These are phyloP conservation scores for Pagrus major DNA, from an alignment of 2,113 vertebrate species.

Conservation along the genomic window DNA sequence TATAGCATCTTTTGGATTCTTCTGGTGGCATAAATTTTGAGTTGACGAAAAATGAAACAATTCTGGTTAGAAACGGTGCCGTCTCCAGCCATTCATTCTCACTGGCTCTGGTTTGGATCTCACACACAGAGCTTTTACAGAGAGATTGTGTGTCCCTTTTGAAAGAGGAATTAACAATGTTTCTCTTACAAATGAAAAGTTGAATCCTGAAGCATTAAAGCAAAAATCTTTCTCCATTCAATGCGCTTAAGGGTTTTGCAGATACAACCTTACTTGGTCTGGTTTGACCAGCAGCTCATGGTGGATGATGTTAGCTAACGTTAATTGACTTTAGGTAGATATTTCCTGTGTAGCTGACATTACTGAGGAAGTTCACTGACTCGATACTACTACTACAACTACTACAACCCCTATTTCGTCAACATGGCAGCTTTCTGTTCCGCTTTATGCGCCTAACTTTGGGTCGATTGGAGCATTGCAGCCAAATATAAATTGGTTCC, in stretches of 20 bases:
- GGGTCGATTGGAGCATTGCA: too few relatives aligned
- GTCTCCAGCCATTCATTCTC: not conserved
- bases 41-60: constrained; percentile 23
- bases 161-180: not conserved
- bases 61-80: not conserved
- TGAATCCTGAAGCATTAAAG: not conserved
- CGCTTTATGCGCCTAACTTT: too few relatives aligned
- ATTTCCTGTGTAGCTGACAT: not conserved
- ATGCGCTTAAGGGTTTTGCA: not conserved
- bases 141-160: not conserved
- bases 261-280: not conserved
- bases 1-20: constrained; percentile 15
- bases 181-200: not conserved
- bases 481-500: too few relatives aligned
- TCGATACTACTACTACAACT: too few relatives aligned
- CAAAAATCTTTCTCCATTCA: not conserved
- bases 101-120: constrained; percentile 43
- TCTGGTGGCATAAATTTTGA: constrained; percentile 12
- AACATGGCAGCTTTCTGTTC: too few relatives aligned
- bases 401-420: too few relatives aligned
- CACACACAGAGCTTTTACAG: not conserved
- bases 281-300: constrained; percentile 4
- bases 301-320: not conserved
- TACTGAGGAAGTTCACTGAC: too few relatives aligned
- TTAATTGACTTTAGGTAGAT: not conserved